Conservation (phyloP, 2,888 invertebrate species). For the Linyphia triangularis region DNA sequence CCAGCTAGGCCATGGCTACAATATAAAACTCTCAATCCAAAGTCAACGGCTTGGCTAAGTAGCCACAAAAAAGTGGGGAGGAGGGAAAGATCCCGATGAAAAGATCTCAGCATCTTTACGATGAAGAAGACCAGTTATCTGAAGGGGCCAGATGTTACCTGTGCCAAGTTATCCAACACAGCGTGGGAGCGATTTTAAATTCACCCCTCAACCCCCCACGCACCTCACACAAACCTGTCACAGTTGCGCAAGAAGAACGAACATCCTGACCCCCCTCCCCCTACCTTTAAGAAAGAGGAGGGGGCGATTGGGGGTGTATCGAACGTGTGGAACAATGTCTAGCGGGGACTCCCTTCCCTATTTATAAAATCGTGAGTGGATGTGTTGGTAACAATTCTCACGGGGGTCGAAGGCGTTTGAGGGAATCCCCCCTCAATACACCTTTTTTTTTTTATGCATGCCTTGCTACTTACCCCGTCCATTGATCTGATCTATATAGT, state of each 20-base stretch:
- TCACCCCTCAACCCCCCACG: conserved; percentile 7
- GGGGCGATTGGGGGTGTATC: conserved; percentile 67
- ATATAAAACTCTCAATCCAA: too few relatives aligned
- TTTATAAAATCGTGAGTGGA: conserved; percentile 74
- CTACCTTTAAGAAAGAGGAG: conserved; percentile 42
- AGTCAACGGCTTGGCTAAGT: too few relatives aligned
- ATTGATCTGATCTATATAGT: conserved; percentile 42
- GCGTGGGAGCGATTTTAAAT: conserved; percentile 71
- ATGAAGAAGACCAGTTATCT: conserved; percentile 54
- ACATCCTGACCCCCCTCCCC: conserved; percentile 15
- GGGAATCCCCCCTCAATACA: conserved; percentile 19
- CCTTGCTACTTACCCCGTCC: conserved; percentile 11
- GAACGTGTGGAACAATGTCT: conserved; percentile 63
- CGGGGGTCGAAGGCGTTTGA: conserved; percentile 69
- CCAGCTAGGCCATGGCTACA: too few relatives aligned
- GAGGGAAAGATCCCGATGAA: neutral
- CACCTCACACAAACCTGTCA: conserved; percentile 65
- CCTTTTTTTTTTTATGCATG: conserved; percentile 34
- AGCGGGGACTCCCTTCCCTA: conserved; percentile 34
- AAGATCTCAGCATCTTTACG: neutral
- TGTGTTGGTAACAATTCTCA: conserved; percentile 74
- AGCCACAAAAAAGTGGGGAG: neutral
- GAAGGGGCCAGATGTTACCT: conserved; percentile 67
- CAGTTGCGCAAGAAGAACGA: conserved; percentile 66
- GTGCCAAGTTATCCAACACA: conserved; percentile 51